A percentile compares a stretch with the other conserved stretches of the same genome.
These are phyloP conservation scores for Catharus fuscescens DNA, from an alignment of 2,113 vertebrate genomes.

Conservation along the genomic window DNA sequence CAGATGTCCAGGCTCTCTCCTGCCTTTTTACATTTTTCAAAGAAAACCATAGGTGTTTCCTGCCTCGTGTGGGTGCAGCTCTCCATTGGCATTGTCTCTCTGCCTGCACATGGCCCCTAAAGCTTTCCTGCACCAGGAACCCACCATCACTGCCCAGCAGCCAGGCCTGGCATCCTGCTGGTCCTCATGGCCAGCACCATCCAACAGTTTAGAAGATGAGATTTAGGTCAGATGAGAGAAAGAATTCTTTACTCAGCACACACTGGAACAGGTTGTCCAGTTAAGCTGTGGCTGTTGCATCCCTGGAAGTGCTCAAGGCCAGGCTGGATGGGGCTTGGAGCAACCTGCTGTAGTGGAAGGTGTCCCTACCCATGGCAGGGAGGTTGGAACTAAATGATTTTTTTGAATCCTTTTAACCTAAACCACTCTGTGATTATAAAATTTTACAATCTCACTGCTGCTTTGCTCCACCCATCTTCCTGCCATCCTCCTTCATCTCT, in stretches of 20 bases:
- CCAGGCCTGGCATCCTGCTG: not conserved
- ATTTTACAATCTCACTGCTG: not conserved
- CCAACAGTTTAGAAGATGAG: not conserved
- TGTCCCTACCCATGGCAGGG: not conserved
- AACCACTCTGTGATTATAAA: not conserved
- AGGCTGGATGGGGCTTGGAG: not conserved
- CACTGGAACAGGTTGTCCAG: not conserved
- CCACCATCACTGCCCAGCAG: not conserved
- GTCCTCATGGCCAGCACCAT: not conserved
- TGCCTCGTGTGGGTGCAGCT: not conserved
- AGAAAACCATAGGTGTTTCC: not conserved
- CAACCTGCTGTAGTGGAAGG: not conserved
- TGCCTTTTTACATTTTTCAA: not conserved
- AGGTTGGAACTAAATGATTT: not conserved
- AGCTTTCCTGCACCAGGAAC: not conserved
- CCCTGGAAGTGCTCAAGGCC: not conserved
- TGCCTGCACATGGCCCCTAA: not conserved
- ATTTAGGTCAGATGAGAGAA: not conserved
- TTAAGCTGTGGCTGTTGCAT: not conserved
- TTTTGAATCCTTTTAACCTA: not conserved
- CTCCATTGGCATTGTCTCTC: not conserved
- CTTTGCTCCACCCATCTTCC: not conserved
- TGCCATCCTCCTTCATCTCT: not conserved
- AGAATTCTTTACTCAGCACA: not conserved
- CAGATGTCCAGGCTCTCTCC: not conserved